Percentiles rank a stretch among this genome's conserved stretches.
Conservation (phyloP, 2,113 vertebrate genomes). For the Mobula hypostoma region DNA sequence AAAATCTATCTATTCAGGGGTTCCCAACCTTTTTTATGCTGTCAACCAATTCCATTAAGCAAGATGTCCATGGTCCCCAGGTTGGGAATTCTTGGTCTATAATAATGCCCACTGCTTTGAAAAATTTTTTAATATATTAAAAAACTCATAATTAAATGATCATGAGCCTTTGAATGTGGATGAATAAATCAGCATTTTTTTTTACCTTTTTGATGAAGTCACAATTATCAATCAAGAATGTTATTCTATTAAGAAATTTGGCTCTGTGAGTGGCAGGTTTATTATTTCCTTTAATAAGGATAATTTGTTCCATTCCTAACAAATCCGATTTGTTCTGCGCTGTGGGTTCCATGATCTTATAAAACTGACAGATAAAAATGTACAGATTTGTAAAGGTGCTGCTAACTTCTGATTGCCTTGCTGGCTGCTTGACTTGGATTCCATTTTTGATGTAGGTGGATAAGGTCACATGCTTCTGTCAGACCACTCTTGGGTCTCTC, state of each 20-base stretch:
- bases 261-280: background rate
- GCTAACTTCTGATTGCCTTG: background rate
- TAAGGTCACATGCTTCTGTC: background rate
- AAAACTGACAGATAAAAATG: background rate
- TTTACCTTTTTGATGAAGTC: background rate
- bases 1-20: background rate
- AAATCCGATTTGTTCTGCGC: background rate
- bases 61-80: too few relatives aligned
- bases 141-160: background rate
- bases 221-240: background rate
- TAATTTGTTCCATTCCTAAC: background rate
- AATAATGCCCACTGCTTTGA: background rate
- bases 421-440: background rate
- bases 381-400: background rate
- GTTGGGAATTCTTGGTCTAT: background rate
- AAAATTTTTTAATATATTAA: background rate
- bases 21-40: too few relatives aligned
- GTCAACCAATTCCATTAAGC: too few relatives aligned
- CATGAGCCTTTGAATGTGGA: too few relatives aligned
- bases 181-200: too few relatives aligned
- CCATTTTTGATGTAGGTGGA: background rate
- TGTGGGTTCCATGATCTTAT: background rate
- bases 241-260: background rate
- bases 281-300: background rate
- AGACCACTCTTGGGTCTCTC: background rate